Percentiles rank a stretch among this genome's conserved stretches.
These are phyloP conservation scores for Neolamprologus ventralis DNA, from an alignment of 2,113 vertebrate species.

Conservation along the genomic window DNA sequence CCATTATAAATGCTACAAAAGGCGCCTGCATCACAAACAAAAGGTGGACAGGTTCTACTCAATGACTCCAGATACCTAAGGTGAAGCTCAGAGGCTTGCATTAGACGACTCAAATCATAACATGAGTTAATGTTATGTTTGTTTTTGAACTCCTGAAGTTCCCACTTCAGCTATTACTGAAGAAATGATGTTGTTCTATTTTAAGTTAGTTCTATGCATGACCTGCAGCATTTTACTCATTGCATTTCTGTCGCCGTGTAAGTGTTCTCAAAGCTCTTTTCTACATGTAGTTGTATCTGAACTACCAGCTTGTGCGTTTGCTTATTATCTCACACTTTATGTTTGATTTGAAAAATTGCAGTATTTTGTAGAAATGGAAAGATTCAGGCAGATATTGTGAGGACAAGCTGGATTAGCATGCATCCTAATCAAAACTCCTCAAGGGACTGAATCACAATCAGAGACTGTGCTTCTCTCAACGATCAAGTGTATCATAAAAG, in stretches of 20 bases:
- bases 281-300: neutral
- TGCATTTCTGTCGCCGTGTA: neutral
- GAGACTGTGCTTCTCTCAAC: neutral
- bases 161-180: neutral
- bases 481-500: neutral
- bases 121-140: accelerated
- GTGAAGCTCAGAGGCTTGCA: neutral
- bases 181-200: neutral
- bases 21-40: neutral
- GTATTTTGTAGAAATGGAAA: neutral
- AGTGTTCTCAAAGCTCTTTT: neutral
- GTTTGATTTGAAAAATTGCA: neutral
- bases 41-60: neutral
- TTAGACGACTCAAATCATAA: neutral
- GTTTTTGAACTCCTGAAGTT: accelerated
- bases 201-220: neutral
- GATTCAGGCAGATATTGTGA: neutral
- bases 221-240: neutral
- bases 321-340: neutral
- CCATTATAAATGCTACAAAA: neutral
- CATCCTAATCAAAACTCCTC: neutral
- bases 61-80: neutral
- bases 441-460: neutral
- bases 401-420: neutral
- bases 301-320: neutral